These are phyloP conservation scores for Erpornis zantholeuca DNA, from an alignment of 2,113 vertebrate species.

Conservation along the genomic window DNA sequence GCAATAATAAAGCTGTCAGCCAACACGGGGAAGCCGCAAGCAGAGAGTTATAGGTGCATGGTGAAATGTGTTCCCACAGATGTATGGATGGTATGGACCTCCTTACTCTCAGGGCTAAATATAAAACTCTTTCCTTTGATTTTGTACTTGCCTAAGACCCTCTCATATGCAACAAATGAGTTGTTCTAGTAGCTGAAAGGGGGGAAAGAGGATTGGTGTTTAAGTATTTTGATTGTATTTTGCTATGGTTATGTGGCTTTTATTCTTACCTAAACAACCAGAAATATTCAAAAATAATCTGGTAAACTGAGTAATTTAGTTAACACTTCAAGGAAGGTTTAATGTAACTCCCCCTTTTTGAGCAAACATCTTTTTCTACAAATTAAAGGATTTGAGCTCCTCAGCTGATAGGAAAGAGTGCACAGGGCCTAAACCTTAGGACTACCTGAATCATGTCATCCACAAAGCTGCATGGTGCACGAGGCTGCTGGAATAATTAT, in stretches of 20 bases:
- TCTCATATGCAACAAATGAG: neutral
- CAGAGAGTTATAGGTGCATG: rapidly evolving
- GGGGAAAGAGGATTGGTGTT: neutral
- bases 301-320: neutral
- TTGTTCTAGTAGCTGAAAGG: neutral
- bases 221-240: neutral
- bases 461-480: too few species aligned
- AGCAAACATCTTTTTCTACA: neutral
- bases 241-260: neutral
- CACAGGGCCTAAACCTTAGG: neutral
- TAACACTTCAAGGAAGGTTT: neutral
- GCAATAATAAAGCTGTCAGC: neutral
- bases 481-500: neutral
- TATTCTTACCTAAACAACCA: neutral
- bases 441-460: neutral
- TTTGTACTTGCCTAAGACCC: neutral
- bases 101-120: neutral
- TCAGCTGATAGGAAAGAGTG: neutral
- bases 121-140: neutral
- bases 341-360: neutral
- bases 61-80: neutral
- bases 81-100: rapidly evolving
- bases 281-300: neutral
- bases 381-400: neutral
- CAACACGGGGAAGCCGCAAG: rapidly evolving